These are phyloP conservation scores for Tetranychus truncatus DNA, from an alignment of 2,888 invertebrate species.

Conservation along the genomic window DNA sequence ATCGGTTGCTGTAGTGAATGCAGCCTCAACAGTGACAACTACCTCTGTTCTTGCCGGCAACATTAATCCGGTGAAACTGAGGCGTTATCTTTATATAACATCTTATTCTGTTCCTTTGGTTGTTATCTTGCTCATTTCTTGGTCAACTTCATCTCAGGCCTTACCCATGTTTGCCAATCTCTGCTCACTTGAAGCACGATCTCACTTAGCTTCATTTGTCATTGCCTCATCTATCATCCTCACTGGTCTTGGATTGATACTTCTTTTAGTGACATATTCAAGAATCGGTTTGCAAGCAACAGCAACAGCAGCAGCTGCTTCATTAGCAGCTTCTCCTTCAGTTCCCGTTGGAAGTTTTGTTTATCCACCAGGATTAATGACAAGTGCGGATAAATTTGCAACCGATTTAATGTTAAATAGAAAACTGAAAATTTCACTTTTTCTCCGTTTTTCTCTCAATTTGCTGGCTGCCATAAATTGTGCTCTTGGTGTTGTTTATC, in stretches of 20 bases:
- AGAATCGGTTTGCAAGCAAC: not conserved
- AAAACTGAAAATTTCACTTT: not conserved
- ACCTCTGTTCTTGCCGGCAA: not conserved
- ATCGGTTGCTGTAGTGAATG: not conserved
- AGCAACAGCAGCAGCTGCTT: not conserved
- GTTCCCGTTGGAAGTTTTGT: not conserved
- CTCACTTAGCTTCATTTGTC: conserved; percentile 5
- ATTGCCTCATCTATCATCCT: conserved; percentile 4
- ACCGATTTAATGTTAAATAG: not conserved
- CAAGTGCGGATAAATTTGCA: not conserved
- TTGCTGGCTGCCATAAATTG: not conserved
- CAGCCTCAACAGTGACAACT: not conserved
- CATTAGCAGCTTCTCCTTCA: not conserved
- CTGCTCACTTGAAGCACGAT: not conserved
- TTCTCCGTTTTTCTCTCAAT: not conserved
- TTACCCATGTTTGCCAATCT: conserved; percentile 1
- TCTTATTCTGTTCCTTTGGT: not conserved
- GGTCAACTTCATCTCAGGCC: not conserved
- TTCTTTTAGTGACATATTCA: not conserved
- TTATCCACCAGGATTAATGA: not conserved
- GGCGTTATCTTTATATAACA: not conserved
- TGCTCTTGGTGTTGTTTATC: not conserved
- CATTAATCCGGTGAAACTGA: not conserved
- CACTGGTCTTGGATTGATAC: not conserved
- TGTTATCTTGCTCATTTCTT: not conserved